Base-by-base conservation (phyloP, 1,140 invertebrate species). In the Tetragnatha versicolor region DNA sequence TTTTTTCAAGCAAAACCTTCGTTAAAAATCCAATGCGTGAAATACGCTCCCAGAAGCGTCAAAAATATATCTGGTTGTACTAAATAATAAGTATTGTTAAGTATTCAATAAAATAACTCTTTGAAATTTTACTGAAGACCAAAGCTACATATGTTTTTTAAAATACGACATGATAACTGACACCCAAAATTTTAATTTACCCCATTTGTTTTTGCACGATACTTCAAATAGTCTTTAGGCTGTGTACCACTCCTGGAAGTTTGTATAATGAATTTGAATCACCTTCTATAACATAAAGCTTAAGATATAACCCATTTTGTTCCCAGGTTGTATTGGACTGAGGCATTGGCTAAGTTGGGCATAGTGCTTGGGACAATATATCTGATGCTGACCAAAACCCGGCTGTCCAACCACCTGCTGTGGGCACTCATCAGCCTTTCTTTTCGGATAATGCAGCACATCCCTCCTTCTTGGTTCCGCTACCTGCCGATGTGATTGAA, bases 391-490 rank as follows among this genome's bases (percentile, higher is more conserved):
- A 66, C 45, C 42, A 65, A 45, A 22, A 77, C 73, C 0, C 27
- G 39, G 14, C 45, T 77, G 6, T 66, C 60, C 0, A 45, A 77
- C 7, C 60, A 77, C 33, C 47, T 77, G 3, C 25, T 77, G 20
- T 77, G 73, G 73, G 33, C 9, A 2, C 27, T 66, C 14, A 77
- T 77, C 22, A 58, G 49, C 17, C 22, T 77, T 2, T n/a, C 25
- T 6, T 55, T 77, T 10, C 25, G 47, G 22, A 47, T 77, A 10
- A 77, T 77, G 73, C 60, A 77, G 25, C 27, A 55, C 33, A 58
- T 77, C 49, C 73, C 73, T 0, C 39, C 20, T 10, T 66, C 60
- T 29, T 77, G 73, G 73, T 22, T 66, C 31, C 51, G 12, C 22
- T 63, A 49, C 25, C 25, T 73, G n/a, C n/a, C n/a, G n/a, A n/a